phyloP scores from a whole-genome alignment of 1,140 invertebrate species.

The Drosophila parabipectinata region DNA sequence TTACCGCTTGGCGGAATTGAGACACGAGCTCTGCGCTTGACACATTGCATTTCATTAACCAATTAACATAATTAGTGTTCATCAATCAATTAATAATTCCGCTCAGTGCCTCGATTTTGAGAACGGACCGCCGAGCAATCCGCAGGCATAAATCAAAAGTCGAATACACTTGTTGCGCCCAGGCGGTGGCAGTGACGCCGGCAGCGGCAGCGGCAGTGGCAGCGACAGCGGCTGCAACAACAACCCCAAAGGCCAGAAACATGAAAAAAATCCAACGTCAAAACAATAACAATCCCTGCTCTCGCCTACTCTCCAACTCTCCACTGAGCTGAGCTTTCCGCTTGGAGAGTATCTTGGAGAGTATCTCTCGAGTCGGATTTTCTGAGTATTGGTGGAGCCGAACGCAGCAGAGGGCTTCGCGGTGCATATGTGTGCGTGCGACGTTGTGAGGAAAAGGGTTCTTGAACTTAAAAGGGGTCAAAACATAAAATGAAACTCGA shows the following conservation, averaged over 20 bases:
- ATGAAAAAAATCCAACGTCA: conserved; percentile 45
- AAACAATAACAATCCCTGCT: conserved; percentile 77
- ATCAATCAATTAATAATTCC: conserved; percentile 82
- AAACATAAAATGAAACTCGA: conserved; percentile 82
- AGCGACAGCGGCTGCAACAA: conserved; percentile 12
- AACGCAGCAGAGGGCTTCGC: conserved; percentile 46
- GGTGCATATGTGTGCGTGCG: conserved; percentile 19
- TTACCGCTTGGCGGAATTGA: conserved; percentile 34
- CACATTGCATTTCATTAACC: conserved; percentile 80
- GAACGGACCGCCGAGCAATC: conserved; percentile 23
- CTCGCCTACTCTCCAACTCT: conserved; percentile 55
- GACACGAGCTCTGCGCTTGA: conserved; percentile 56
- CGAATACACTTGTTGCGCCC: conserved; percentile 79
- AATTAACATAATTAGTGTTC: conserved; percentile 82
- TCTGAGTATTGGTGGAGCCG: conserved; percentile 41
- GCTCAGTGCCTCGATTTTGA: conserved; percentile 45
- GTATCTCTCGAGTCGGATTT: conserved; percentile 3
- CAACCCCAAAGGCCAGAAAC: conserved; percentile 28
- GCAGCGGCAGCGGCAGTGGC: conserved; percentile 11
- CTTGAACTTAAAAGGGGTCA: conserved; percentile 83
- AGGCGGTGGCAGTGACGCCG: conserved; percentile 20
- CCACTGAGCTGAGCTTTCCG: conserved; percentile 63
- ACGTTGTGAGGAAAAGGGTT: conserved; percentile 77
- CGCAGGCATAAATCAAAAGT: conserved; percentile 78
- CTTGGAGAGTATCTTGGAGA: conserved; percentile 48